Conservation (phyloP, 2,888 invertebrate genomes). For the Deroplatys truncata region DNA sequence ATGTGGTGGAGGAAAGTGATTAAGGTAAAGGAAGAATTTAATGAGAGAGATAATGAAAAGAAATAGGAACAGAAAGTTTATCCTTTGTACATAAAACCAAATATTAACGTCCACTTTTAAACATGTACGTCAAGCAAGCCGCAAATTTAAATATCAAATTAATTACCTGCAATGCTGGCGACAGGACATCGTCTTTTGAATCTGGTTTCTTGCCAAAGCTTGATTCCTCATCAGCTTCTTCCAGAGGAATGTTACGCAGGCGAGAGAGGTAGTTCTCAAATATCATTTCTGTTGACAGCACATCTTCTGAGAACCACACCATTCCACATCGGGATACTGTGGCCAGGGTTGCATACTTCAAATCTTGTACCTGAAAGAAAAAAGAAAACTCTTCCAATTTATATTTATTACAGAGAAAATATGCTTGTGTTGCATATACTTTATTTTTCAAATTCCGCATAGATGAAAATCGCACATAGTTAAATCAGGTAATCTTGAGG, state of each 20-base stretch:
- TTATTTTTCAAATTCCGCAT: too few species aligned
- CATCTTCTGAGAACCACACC: constrained; percentile 99
- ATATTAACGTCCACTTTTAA: too few species aligned
- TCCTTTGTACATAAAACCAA: too few species aligned
- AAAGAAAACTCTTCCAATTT: neutral
- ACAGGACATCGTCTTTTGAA: constrained; percentile 70
- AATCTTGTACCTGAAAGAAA: constrained; percentile 73
- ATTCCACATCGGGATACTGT: constrained; percentile 99
- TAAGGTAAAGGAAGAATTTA: too few species aligned
- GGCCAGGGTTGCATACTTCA: constrained; percentile 96
- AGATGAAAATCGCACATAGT: too few species aligned
- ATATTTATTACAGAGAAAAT: neutral
- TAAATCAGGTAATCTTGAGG: too few species aligned
- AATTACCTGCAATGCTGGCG: constrained; percentile 70
- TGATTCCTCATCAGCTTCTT: constrained; percentile 81
- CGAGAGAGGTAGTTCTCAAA: constrained; percentile 92
- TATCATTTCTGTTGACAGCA: constrained; percentile 96
- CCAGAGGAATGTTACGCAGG: constrained; percentile 79
- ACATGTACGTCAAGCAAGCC: too few species aligned
- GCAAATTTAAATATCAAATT: neutral
- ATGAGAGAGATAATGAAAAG: too few species aligned
- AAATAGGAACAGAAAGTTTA: too few species aligned
- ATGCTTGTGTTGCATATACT: too few species aligned
- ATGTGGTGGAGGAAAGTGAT: too few species aligned
- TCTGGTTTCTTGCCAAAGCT: constrained; percentile 55